A percentile compares a stretch with the other conserved stretches of the same genome.
phyloP scores from a whole-genome alignment of 1,140 invertebrate species.

The Tetramorium parvispinum region DNA sequence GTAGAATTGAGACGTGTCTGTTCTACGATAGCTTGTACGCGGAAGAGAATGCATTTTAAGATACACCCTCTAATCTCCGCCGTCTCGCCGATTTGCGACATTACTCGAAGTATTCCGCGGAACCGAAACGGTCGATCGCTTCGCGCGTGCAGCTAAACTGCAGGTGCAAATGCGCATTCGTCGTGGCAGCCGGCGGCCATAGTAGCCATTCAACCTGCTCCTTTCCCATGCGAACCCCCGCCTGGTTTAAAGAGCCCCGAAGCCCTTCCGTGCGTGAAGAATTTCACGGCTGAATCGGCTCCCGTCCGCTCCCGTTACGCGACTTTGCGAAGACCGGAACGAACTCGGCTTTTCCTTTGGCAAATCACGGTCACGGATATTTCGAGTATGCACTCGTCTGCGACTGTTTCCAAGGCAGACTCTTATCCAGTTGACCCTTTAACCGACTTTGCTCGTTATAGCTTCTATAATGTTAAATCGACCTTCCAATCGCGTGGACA shows the following conservation, averaged over 20 bases:
- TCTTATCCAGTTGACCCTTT: constrained; percentile 37
- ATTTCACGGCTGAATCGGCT: constrained; percentile 56
- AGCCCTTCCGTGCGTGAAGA: constrained; percentile 55
- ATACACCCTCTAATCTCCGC: constrained; percentile 2
- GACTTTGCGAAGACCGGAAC: constrained; percentile 30
- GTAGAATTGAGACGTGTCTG: background rate
- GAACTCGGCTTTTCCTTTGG: constrained; percentile 41
- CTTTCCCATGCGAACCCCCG: constrained; percentile 47
- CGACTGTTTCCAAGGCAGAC: background rate
- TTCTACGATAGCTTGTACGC: background rate
- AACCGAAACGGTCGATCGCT: constrained; percentile 50
- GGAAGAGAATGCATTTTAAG: background rate
- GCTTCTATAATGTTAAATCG: background rate
- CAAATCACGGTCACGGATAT: constrained; percentile 56
- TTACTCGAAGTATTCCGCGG: constrained; percentile 21
- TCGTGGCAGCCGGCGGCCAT: constrained; percentile 6
- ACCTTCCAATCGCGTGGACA: background rate
- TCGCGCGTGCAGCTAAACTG: constrained; percentile 52
- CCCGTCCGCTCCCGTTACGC: constrained; percentile 53
- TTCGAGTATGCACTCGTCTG: constrained; percentile 14
- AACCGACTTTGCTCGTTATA: constrained; percentile 16
- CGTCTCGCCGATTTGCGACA: constrained; percentile 23
- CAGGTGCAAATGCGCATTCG: constrained; percentile 26
- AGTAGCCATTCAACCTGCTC: constrained; percentile 46
- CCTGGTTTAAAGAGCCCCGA: constrained; percentile 33